Conservation (phyloP, 53 echinoderm and acorn worm genomes). For the Echinarachnius parma region DNA sequence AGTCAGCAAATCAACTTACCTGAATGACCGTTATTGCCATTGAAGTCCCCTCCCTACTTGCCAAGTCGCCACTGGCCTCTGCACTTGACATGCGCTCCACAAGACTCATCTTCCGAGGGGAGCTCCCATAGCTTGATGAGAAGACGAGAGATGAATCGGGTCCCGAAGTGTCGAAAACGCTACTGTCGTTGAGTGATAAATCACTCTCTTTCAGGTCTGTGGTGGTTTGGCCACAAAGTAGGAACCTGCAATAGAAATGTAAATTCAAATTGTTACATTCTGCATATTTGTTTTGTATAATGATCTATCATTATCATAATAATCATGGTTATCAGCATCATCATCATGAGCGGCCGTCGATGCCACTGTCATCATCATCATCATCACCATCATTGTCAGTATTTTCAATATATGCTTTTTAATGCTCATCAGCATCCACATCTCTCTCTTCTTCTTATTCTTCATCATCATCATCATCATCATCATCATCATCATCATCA, state of each 20-base stretch:
- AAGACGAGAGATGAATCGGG: constrained; percentile 66
- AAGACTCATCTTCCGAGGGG: constrained; percentile 86
- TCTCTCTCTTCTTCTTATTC: neutral
- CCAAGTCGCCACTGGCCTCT: constrained; percentile 88
- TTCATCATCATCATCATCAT: constrained; percentile 23
- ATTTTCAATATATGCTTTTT: no score
- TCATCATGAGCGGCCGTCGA: neutral
- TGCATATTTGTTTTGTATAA: no score
- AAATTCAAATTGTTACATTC: no score
- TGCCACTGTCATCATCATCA: neutral
- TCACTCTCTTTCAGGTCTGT: constrained; percentile 88
- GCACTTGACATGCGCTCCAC: constrained; percentile 94
- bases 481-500: constrained; percentile 27
- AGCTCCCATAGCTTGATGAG: constrained; percentile 82
- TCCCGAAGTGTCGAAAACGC: constrained; percentile 53
- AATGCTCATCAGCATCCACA: no score
- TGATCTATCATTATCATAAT: neutral
- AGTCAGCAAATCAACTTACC: constrained; percentile 53
- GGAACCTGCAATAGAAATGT: no score
- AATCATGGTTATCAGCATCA: neutral
- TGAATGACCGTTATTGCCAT: constrained; percentile 89
- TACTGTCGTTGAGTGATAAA: constrained; percentile 71
- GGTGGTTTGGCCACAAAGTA: constrained; percentile 90
- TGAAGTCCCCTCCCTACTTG: constrained; percentile 79
- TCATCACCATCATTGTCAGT: neutral